Evolutionary conservation across 2,888 invertebrate species (phyloP).

Genomic region (Synergus umbraculus): DNA sequence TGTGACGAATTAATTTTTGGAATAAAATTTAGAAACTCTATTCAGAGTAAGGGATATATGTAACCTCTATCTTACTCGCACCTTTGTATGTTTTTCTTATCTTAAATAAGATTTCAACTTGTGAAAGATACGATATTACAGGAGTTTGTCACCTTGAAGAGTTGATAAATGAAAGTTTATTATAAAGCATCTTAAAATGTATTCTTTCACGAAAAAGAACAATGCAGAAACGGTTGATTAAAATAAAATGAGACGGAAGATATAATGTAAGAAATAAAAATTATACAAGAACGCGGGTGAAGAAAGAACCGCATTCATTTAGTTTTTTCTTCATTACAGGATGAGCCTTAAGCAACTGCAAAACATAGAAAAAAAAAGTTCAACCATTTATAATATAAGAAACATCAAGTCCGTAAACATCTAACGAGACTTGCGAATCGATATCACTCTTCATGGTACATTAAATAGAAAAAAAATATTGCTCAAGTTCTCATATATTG

Average conservation of each 20-base stretch:
- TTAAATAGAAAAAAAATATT: conserved; percentile 19
- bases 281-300: neutral
- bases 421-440: conserved; percentile 10
- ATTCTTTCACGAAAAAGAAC: neutral
- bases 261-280: neutral
- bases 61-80: neutral
- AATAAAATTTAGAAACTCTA: too few species aligned
- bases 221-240: too few species aligned
- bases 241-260: too few species aligned
- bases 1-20: too few species aligned
- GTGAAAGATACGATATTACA: neutral
- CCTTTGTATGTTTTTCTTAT: neutral
- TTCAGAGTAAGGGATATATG: neutral
- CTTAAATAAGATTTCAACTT: neutral
- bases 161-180: neutral
- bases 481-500: conserved; percentile 3
- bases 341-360: neutral
- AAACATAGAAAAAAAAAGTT: neutral
- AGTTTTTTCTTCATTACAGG: neutral
- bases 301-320: neutral
- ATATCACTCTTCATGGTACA: conserved; percentile 14
- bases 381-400: neutral
- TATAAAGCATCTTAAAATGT: neutral
- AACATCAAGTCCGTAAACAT: conserved; percentile 30
- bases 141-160: neutral